phyloP scores from a whole-genome alignment of 92 coral and sea anemone species.

The Porites evermanni region DNA sequence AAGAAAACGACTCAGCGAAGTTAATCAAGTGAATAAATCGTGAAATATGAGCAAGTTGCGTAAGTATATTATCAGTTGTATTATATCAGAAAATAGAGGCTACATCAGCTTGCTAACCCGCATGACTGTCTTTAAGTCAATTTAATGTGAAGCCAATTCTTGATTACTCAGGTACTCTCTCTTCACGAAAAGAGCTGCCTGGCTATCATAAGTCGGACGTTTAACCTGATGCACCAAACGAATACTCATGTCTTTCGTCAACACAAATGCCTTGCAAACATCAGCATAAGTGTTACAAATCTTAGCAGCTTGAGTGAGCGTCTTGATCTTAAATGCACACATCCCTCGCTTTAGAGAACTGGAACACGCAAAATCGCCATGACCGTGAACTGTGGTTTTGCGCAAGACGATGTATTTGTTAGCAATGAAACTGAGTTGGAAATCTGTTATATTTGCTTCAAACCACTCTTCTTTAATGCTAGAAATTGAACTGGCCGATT shows the following conservation, averaged over 20 bases:
- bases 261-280: constrained; percentile 29
- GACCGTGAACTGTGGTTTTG: constrained; percentile 20
- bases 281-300: constrained; percentile 3
- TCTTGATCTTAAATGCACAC: constrained; percentile 29
- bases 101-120: too few relatives aligned
- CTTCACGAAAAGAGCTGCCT: constrained; percentile 21
- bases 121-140: too few relatives aligned
- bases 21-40: too few relatives aligned
- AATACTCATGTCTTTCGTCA: constrained; percentile 41
- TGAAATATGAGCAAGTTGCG: too few relatives aligned
- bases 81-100: too few relatives aligned
- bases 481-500: not conserved
- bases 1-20: too few relatives aligned
- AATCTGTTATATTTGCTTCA: constrained; percentile 45
- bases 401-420: constrained; percentile 35
- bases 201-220: constrained; percentile 19
- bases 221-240: constrained; percentile 25
- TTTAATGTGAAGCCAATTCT: not conserved
- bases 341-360: constrained; percentile 5
- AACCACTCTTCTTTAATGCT: constrained; percentile 33
- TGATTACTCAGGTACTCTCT: not conserved
- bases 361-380: constrained; percentile 45
- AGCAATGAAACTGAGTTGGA: constrained; percentile 24
- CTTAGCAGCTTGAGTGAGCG: constrained; percentile 24
- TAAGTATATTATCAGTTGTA: too few relatives aligned